Evolutionary conservation across 2,113 vertebrate genomes (phyloP).

Genomic region (Cacatua alba): DNA sequence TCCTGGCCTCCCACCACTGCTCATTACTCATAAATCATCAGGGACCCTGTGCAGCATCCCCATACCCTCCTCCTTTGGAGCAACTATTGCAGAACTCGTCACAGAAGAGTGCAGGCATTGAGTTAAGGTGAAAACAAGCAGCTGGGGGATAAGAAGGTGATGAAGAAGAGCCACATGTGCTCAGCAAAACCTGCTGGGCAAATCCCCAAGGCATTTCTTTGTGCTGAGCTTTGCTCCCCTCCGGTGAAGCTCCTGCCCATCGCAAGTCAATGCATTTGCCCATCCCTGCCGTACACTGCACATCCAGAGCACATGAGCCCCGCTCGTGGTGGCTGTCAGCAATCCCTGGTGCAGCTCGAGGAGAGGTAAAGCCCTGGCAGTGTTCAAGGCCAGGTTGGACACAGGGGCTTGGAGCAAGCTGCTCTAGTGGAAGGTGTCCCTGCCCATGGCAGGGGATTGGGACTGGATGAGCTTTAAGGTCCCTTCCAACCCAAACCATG

Average conservation of each 20-base stretch:
- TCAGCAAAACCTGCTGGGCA: background rate
- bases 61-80: background rate
- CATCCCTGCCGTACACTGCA: fast-evolving
- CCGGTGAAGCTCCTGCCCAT: background rate
- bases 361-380: background rate
- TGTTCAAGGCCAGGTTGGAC: background rate
- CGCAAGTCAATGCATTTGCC: fast-evolving
- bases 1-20: background rate
- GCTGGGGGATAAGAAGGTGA: background rate
- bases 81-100: background rate
- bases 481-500: background rate
- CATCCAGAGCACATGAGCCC: background rate
- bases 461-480: background rate
- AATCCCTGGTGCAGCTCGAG: background rate
- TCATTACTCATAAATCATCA: background rate
- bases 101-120: fast-evolving
- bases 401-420: background rate
- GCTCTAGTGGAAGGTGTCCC: background rate
- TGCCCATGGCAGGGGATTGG: background rate
- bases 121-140: background rate
- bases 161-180: fast-evolving
- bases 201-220: background rate
- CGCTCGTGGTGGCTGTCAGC: fast-evolving
- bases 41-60: fast-evolving
- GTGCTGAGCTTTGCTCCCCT: background rate